A percentile compares a stretch with the other conserved stretches of the same genome.
Conservation (phyloP, 2,888 invertebrate species). For the Epinotia bilunana region DNA sequence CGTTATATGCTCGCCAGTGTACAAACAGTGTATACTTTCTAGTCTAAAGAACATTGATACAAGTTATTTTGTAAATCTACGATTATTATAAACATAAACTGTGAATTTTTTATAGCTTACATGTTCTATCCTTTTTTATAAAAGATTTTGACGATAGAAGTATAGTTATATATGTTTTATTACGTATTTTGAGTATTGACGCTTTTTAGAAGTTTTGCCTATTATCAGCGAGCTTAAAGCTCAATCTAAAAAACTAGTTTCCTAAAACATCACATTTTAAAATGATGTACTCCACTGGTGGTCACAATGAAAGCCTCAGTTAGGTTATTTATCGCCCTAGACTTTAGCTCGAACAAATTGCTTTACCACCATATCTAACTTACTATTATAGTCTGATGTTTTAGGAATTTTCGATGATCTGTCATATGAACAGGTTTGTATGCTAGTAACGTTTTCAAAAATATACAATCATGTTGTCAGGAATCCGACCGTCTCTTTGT, state of each 20-base stretch:
- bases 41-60: conserved; percentile 42
- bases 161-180: conserved; percentile 19
- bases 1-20: conserved; percentile 27
- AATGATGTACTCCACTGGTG: not conserved
- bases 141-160: conserved; percentile 11
- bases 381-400: conserved; percentile 10
- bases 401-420: not conserved
- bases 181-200: conserved; percentile 9
- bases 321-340: too few species aligned
- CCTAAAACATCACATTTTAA: conserved; percentile 13
- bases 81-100: conserved; percentile 18
- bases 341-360: too few species aligned
- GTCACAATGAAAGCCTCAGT: too few species aligned
- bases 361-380: not conserved
- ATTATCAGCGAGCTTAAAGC: conserved; percentile 2
- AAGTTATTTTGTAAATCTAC: conserved; percentile 37
- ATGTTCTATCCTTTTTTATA: conserved; percentile 11
- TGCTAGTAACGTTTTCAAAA: conserved; percentile 20
- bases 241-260: conserved; percentile 1
- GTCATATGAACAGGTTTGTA: not conserved
- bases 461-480: conserved; percentile 9
- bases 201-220: conserved; percentile 1
- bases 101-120: conserved; percentile 28
- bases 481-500: conserved; percentile 12
- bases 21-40: conserved; percentile 40